Evolutionary conservation across 1,140 invertebrate species (phyloP), one percentile per base, ranked within the genome.

Genomic region (Diachasmimorpha longicaudata): DNA sequence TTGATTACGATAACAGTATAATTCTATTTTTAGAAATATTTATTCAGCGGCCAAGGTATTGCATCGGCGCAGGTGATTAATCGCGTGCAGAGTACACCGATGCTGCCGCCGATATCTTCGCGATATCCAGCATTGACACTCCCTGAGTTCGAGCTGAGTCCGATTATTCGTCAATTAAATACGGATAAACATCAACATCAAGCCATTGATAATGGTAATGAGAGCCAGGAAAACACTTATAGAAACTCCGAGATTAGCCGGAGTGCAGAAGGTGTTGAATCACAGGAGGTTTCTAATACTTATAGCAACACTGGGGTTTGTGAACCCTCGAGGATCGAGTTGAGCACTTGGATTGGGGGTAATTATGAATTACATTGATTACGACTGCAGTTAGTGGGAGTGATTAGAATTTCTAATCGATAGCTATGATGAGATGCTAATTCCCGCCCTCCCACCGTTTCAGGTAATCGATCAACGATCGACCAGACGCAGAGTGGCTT

Each of bases 321-420:
- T 55, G 72, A 23, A 68, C 42, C 16, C 55, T 16, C 76, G 3
- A 78, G 81, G 71, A 52, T 88, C 71, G 84, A 89, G 79, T 79
- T 88, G n/a, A 89, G 88, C 73, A 89, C 87, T 66, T 89, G 88
- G 88, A 85, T 89, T 68, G 88, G 88, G 82, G 88, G 87, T 87
- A 80, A 46, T 25, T 42, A 52, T 66, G 39, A 9, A 39, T 11
- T 8, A 39, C 42, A 19, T 23, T 63, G 6, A 31, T 31, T 6
- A 31, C 2, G 31, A 31, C 6, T 31, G 31, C 2, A 31, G 2
- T 31, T 2, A 31, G 2, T 31, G 31, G 6, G 2, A 31, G n/a
- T n/a, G n/a, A n/a, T n/a, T n/a, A n/a, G n/a, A n/a, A n/a, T n/a
- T n/a, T n/a, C n/a, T n/a, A n/a, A n/a, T n/a, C n/a, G n/a, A n/a